Evolutionary conservation across 2,888 invertebrate genomes (phyloP).

Genomic region (Adelphocoris suturalis): DNA sequence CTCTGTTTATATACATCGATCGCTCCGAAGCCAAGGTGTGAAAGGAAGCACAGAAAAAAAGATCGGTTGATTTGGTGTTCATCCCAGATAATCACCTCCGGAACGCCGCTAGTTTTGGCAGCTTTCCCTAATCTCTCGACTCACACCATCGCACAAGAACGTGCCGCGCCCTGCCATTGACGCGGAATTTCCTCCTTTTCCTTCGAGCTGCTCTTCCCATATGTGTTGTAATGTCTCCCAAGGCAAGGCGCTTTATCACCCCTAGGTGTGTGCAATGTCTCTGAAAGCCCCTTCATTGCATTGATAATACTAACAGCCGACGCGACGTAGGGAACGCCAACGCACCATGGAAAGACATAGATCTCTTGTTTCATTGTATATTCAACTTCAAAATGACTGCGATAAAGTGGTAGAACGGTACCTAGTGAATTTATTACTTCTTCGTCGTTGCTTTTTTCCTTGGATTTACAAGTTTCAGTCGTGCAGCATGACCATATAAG

Average conservation of each 20-base stretch:
- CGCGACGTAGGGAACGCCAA: neutral
- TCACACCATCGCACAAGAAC: neutral
- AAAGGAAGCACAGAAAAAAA: neutral
- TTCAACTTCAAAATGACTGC: neutral
- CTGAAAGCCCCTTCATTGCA: neutral
- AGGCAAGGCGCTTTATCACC: conserved; percentile 1
- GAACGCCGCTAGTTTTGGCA: conserved; percentile 48
- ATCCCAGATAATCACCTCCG: conserved; percentile 53
- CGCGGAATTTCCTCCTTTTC: neutral
- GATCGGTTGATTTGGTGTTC: conserved; percentile 23
- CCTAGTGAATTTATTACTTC: too few relatives aligned
- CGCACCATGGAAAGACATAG: neutral
- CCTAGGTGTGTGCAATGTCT: neutral
- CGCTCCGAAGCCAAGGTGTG: neutral
- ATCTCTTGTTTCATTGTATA: neutral
- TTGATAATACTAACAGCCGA: conserved; percentile 1
- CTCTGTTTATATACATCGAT: neutral
- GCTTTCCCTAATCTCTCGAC: conserved; percentile 52
- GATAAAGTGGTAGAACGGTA: too few relatives aligned
- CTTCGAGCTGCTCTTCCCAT: neutral
- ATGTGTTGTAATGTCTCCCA: conserved; percentile 34
- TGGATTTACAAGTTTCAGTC: too few relatives aligned
- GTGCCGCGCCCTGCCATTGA: neutral
- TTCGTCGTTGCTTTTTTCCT: too few relatives aligned
- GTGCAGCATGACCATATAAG: too few relatives aligned